phyloP scores from a whole-genome alignment of 2,888 invertebrate species.

The Hemaris fuciformis region DNA sequence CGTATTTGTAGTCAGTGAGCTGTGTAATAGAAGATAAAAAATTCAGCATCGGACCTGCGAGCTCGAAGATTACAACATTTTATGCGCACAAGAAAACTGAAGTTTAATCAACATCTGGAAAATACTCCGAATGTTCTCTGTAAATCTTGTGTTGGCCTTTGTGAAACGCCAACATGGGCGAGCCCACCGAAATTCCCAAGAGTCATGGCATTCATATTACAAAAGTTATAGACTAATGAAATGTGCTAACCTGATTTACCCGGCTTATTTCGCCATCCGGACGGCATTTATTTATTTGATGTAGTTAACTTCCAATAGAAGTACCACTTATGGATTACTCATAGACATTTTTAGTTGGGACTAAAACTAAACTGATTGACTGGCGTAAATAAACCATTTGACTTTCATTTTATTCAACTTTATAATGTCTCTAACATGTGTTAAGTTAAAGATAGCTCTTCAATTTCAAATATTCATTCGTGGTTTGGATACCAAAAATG shows the following conservation, averaged over 20 bases:
- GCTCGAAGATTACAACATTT: constrained; percentile 10
- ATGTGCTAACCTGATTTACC: constrained; percentile 44
- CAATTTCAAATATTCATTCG: too few species aligned
- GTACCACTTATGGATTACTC: too few species aligned
- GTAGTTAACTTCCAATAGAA: too few species aligned
- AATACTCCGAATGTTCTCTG: neutral
- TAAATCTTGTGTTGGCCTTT: constrained; percentile 14
- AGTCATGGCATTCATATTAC: constrained; percentile 45
- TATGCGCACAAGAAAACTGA: constrained; percentile 15
- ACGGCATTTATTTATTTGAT: neutral
- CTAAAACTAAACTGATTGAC: too few species aligned
- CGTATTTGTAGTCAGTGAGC: constrained; percentile 6
- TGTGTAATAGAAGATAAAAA: constrained; percentile 12
- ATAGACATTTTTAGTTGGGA: neutral
- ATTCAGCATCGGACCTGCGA: neutral
- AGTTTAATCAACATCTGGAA: constrained; percentile 20
- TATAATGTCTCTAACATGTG: too few species aligned
- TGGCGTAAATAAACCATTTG: too few species aligned
- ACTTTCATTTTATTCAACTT: too few species aligned
- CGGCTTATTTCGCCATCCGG: constrained; percentile 27
- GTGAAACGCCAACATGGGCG: neutral
- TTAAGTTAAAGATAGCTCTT: too few species aligned
- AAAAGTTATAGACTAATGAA: constrained; percentile 48
- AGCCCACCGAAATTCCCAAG: constrained; percentile 21
- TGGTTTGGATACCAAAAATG: too few species aligned